phyloP scores from a whole-genome alignment of 2,113 vertebrate genomes.

The Passer montanus region DNA sequence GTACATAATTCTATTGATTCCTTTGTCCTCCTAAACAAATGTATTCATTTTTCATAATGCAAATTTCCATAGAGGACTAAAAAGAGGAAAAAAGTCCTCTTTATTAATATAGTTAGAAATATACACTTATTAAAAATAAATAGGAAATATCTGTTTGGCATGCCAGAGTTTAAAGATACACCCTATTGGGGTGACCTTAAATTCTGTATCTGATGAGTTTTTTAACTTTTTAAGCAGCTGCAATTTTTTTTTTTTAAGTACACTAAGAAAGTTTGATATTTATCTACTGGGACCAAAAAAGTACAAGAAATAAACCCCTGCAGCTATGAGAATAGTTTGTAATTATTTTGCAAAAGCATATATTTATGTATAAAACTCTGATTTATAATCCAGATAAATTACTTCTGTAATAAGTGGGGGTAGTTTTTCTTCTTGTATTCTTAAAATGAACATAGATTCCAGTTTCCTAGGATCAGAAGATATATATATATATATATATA shows the following conservation, averaged over 20 bases:
- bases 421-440: neutral
- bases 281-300: neutral
- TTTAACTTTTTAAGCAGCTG: neutral
- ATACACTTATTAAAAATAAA: neutral
- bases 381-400: slow-evolving; percentile 25
- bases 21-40: neutral
- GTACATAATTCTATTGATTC: neutral
- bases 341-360: slow-evolving; percentile 6
- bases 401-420: neutral
- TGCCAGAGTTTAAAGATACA: neutral
- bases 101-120: neutral
- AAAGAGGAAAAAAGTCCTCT: neutral
- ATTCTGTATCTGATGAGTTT: neutral
- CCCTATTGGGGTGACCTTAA: neutral
- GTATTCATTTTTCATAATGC: neutral
- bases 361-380: slow-evolving; percentile 3
- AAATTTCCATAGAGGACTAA: neutral
- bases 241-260: neutral
- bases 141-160: neutral
- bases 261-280: neutral
- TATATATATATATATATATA: neutral
- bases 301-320: neutral
- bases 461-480: neutral
- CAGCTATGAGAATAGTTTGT: neutral
- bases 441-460: neutral